Base-by-base conservation (phyloP, 2,113 vertebrate species). In the Tursiops truncatus region DNA sequence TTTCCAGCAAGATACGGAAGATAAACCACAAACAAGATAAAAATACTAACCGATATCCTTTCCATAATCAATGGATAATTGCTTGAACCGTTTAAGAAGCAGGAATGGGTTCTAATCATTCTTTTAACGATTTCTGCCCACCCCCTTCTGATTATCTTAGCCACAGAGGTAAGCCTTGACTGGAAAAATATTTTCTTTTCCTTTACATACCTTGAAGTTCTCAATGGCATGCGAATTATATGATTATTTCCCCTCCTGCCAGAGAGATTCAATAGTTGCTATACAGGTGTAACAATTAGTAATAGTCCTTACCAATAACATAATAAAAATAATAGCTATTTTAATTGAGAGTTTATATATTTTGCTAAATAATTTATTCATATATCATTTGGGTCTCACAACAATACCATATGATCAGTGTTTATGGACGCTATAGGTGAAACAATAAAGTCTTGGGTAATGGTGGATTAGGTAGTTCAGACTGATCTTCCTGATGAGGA, bases 1-100 rank as follows among this genome's bases (percentile, higher is more conserved):
- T 86, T 89, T 96, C 33, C 50, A 96, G 58, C 18, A 96, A 86
- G 53, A 90, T 25, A 74, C 2, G 28, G 50, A 82, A 74, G 17
- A 92, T 74, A 83, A 97, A 81, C 95, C 14, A 79, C 8, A 93
- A 77, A 31, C 50, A 97, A 90, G 33, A 84, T 76, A 41, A 47
- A 82, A 92, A 93, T 23, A 33, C 41, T 50, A 91, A 60, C 7
- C 41, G 7, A 74, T 31, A 53, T 25, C 50, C 14, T 38, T 95
- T 84, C 14, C 41, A 84, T 67, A 77, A 65, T 88, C 53, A 88
- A 58, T 63, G 50, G 17, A 67, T 53, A 58, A 71, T 47, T 88
- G 60, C 44, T 47, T 89, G 47, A 95, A 38, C n/a, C 13, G n/a
- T 65, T 85, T 58, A 80, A 60, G 71, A 89, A 67, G 62, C 36